These are phyloP conservation scores for Desoria tigrina DNA, from an alignment of 2,888 invertebrate species.

Conservation along the genomic window DNA sequence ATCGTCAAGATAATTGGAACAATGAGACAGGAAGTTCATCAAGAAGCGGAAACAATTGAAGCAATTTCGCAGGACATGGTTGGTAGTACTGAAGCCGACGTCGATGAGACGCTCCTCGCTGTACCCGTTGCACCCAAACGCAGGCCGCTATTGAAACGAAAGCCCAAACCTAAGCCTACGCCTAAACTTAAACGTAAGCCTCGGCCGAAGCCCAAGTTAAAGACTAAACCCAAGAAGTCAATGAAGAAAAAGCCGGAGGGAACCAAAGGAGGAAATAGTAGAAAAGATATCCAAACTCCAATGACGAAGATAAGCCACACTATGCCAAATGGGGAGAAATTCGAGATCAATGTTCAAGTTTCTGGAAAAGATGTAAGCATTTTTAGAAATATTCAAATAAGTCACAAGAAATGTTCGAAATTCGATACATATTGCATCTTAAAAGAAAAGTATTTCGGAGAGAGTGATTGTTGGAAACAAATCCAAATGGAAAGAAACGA, in stretches of 20 bases:
- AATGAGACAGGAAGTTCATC: slow-evolving; percentile 29
- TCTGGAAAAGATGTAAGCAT: slow-evolving; percentile 42
- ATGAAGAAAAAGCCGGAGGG: background rate
- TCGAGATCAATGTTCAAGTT: slow-evolving; percentile 43
- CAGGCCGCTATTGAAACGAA: background rate
- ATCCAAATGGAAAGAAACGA: no score
- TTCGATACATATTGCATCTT: no score
- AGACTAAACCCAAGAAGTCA: no score
- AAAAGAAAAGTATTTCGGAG: no score
- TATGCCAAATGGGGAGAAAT: slow-evolving; percentile 43
- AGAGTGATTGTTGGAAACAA: no score
- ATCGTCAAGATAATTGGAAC: slow-evolving; percentile 39
- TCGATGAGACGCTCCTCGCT: no score
- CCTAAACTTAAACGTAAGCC: background rate
- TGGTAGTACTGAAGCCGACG: background rate
- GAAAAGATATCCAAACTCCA: slow-evolving; percentile 18
- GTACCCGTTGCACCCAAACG: background rate
- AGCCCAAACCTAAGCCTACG: background rate
- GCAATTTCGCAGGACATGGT: slow-evolving; percentile 30
- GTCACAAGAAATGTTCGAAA: no score
- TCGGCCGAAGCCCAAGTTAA: no score
- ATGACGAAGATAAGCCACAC: slow-evolving; percentile 42
- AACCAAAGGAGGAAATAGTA: background rate
- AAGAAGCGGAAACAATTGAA: slow-evolving; percentile 30
- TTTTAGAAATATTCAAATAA: no score